Percentiles rank a stretch among this genome's conserved stretches.
Evolutionary conservation across 1,140 invertebrate genomes (phyloP).

Genomic region (Drosophila micromelanica): DNA sequence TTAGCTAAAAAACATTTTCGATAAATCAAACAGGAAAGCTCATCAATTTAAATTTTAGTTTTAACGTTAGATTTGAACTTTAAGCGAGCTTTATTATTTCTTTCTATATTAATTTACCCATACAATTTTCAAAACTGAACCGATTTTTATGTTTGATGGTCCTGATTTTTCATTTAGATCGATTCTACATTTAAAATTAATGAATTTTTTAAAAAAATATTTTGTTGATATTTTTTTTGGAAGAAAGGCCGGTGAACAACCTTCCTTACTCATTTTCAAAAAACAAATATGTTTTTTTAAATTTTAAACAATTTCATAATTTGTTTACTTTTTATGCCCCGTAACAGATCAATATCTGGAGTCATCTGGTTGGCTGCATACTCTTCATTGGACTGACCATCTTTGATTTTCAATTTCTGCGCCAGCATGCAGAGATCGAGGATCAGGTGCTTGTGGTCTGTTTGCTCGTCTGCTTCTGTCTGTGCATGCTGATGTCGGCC

Average conservation of each 20-base stretch:
- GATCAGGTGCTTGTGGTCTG: conserved; percentile 94
- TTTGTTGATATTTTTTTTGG: too few species aligned
- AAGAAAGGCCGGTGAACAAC: too few species aligned
- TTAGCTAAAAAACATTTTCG: neutral
- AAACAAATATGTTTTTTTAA: neutral
- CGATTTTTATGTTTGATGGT: too few species aligned
- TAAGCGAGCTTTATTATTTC: neutral
- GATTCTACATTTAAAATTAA: too few species aligned
- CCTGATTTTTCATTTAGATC: too few species aligned
- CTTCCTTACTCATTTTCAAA: too few species aligned
- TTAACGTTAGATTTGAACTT: conserved; percentile 2
- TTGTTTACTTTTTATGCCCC: too few species aligned
- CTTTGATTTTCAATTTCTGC: conserved; percentile 92
- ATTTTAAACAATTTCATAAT: too few species aligned
- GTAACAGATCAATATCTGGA: conserved; percentile 95
- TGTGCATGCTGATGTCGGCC: conserved; percentile 96
- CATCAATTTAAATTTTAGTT: neutral
- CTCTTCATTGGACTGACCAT: conserved; percentile 93
- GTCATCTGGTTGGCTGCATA: conserved; percentile 96
- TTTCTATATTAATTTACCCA: too few species aligned
- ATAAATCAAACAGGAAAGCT: too few species aligned
- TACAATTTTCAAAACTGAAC: too few species aligned
- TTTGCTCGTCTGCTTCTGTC: conserved; percentile 94
- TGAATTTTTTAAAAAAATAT: too few species aligned
- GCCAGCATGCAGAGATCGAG: conserved; percentile 90